Conservation (phyloP, 2,113 vertebrate species). For the Microtus ochrogaster region DNA sequence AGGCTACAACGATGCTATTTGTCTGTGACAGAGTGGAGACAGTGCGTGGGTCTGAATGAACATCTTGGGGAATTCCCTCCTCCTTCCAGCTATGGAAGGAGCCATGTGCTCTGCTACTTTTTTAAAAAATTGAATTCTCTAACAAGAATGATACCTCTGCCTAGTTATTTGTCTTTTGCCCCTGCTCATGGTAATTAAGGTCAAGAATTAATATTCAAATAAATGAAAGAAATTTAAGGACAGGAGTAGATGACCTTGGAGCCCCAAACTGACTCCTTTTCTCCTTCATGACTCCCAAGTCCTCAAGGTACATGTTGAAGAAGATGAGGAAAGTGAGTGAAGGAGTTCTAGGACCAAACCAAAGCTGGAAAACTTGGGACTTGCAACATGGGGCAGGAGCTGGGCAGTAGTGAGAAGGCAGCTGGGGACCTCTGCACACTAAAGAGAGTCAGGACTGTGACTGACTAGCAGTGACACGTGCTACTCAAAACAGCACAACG, state of each 20-base stretch:
- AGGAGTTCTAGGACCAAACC: background rate
- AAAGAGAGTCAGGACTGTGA: background rate
- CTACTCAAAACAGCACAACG: background rate
- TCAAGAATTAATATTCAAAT: conserved; percentile 24
- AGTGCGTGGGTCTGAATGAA: background rate
- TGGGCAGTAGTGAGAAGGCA: background rate
- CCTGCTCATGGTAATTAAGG: background rate
- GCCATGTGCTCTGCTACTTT: background rate
- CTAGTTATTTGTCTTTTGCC: background rate
- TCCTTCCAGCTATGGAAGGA: background rate
- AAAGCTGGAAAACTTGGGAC: background rate
- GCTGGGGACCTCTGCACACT: background rate
- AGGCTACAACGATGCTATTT: background rate
- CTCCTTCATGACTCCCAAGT: background rate
- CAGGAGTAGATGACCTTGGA: background rate
- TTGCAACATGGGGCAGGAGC: background rate
- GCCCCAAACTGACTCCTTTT: background rate
- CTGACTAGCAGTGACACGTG: background rate
- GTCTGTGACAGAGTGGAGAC: background rate
- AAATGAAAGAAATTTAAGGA: background rate
- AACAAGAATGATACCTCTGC: background rate
- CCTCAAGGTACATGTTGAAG: background rate
- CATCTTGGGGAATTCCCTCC: background rate
- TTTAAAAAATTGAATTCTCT: background rate
- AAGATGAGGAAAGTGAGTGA: background rate